Conservation (phyloP, 1,140 invertebrate genomes). For the Phortica variegata region DNA sequence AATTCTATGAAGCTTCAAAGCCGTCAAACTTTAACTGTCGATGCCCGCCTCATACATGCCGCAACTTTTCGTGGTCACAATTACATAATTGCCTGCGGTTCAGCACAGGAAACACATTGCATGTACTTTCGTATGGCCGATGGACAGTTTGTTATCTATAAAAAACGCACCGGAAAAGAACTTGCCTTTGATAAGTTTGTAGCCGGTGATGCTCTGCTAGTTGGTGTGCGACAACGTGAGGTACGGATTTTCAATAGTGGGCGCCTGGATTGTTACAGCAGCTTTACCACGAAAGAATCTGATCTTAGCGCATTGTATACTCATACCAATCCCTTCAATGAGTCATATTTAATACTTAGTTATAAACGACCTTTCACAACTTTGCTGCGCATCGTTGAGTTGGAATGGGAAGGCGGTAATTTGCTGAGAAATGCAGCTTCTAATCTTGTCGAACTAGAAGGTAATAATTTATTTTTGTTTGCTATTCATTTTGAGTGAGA, state of each 20-base stretch:
- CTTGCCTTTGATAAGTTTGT: conserved; percentile 26
- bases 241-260: conserved; percentile 36
- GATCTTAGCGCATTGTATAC: conserved; percentile 22
- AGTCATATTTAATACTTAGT: conserved; percentile 32
- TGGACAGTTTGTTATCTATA: conserved; percentile 33
- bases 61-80: conserved; percentile 33
- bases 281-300: conserved; percentile 20
- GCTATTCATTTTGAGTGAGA: neutral
- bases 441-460: conserved; percentile 15
- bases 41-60: conserved; percentile 22
- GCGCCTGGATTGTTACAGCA: conserved; percentile 43
- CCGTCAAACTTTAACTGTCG: conserved; percentile 34
- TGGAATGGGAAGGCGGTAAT: conserved; percentile 12
- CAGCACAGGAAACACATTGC: conserved; percentile 17
- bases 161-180: conserved; percentile 24
- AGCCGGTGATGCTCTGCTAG: conserved; percentile 25
- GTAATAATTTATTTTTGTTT: conserved; percentile 16
- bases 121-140: conserved; percentile 38
- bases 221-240: conserved; percentile 27
- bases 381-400: conserved; percentile 39
- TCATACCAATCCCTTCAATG: conserved; percentile 29
- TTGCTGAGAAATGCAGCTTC: neutral
- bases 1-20: conserved; percentile 17
- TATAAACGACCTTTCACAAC: conserved; percentile 13
- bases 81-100: conserved; percentile 30